Percentiles rank a stretch among this genome's conserved stretches.
Evolutionary conservation across 1,140 invertebrate genomes (phyloP).

Genomic region (Copidosoma floridanum): DNA sequence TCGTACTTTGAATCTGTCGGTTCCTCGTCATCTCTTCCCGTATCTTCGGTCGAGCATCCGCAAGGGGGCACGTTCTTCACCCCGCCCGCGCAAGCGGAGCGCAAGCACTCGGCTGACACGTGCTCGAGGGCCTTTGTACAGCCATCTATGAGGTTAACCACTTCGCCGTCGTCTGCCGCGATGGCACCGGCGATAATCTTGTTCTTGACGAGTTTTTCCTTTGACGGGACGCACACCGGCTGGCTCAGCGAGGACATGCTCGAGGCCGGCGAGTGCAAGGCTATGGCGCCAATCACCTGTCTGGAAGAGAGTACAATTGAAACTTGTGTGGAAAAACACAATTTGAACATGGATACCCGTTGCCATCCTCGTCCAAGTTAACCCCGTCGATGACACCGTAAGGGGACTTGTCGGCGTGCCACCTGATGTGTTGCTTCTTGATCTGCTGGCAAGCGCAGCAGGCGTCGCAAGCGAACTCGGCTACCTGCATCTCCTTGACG

Average conservation of each 20-base stretch:
- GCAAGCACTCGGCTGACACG: constrained; percentile 21
- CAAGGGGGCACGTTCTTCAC: constrained; percentile 40
- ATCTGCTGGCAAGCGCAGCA: constrained; percentile 45
- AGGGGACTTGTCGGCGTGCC: constrained; percentile 30
- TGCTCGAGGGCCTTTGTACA: constrained; percentile 30
- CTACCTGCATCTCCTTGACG: constrained; percentile 21
- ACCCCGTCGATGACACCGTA: constrained; percentile 34
- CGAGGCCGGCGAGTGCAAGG: constrained; percentile 36
- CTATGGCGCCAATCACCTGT: constrained; percentile 34
- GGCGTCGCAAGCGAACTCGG: constrained; percentile 34
- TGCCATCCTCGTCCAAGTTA: constrained; percentile 23
- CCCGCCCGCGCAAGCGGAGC: neutral
- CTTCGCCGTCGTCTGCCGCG: constrained; percentile 28
- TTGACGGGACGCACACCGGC: constrained; percentile 22
- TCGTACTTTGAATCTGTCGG: constrained; percentile 26
- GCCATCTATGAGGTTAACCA: constrained; percentile 31
- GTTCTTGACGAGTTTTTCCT: constrained; percentile 33
- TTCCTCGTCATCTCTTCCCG: constrained; percentile 16
- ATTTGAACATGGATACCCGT: constrained; percentile 23
- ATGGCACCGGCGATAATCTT: constrained; percentile 34
- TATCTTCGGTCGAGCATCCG: constrained; percentile 32
- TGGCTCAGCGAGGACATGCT: constrained; percentile 20
- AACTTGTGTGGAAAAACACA: neutral
- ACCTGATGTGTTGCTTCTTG: constrained; percentile 31
- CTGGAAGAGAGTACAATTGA: constrained; percentile 18